A percentile compares a stretch with the other conserved stretches of the same genome.
phyloP scores from a whole-genome alignment of 2,113 vertebrate genomes.

The Hiodon alosoides region DNA sequence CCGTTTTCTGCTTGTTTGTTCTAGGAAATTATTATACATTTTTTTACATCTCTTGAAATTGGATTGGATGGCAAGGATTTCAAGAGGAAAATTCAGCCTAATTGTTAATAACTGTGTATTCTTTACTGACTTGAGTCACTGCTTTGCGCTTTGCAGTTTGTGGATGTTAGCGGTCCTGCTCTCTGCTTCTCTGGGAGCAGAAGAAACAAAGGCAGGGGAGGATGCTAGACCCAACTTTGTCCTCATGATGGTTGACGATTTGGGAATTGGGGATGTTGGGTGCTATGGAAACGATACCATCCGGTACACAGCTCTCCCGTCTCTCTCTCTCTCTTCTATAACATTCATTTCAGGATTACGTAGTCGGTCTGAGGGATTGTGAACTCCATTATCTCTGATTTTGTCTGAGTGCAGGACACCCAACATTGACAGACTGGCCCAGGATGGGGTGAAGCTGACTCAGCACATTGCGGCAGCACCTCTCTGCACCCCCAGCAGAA shows the following conservation, averaged over 20 bases:
- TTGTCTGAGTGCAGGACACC: constrained; percentile 53
- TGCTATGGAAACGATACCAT: constrained; percentile 80
- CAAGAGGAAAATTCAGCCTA: too few relatives aligned
- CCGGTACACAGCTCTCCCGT: constrained; percentile 48
- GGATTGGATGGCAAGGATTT: too few relatives aligned
- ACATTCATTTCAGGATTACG: background rate
- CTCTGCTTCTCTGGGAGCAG: constrained; percentile 11
- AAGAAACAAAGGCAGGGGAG: constrained; percentile 21
- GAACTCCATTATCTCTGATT: background rate
- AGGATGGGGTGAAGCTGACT: constrained; percentile 63
- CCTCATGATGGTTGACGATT: constrained; percentile 74
- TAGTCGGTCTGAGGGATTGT: background rate
- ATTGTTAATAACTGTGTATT: too few relatives aligned
- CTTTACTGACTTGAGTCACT: too few relatives aligned
- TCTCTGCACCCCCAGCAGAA: constrained; percentile 65
- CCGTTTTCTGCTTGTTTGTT: too few relatives aligned
- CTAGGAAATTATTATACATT: too few relatives aligned
- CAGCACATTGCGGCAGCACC: constrained; percentile 68
- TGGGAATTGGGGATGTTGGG: constrained; percentile 79
- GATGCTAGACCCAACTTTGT: constrained; percentile 69
- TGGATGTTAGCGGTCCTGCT: constrained; percentile 4
- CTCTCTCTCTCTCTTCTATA: background rate
- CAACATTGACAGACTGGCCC: constrained; percentile 62
- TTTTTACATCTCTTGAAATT: too few relatives aligned
- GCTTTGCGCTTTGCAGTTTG: background rate